Conservation (phyloP, 2,113 vertebrate genomes). For the Lamprotornis superbus region DNA sequence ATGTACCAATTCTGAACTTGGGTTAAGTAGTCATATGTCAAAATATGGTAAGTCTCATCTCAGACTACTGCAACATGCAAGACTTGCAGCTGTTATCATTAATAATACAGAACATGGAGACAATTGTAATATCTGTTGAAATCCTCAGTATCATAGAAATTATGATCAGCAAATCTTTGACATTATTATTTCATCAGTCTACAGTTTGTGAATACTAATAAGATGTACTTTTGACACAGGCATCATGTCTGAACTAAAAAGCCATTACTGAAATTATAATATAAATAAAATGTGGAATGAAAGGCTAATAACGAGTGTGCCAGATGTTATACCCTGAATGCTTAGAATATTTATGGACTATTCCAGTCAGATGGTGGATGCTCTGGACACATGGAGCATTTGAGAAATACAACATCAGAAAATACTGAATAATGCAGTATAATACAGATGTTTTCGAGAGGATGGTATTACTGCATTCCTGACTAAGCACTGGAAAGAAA, state of each 20-base stretch:
- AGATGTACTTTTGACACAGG: conserved; percentile 19
- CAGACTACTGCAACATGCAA: background rate
- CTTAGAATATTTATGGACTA: conserved; percentile 12
- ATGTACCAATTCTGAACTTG: background rate
- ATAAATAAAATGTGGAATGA: conserved; percentile 6
- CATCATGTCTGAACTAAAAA: background rate
- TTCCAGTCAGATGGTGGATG: background rate
- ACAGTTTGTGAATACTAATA: conserved; percentile 4
- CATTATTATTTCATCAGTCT: conserved; percentile 11
- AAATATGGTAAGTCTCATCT: conserved; percentile 13
- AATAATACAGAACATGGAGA: conserved; percentile 45
- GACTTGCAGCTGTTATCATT: conserved; percentile 36
- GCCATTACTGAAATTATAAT: background rate
- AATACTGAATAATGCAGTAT: conserved; percentile 17
- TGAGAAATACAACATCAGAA: background rate
- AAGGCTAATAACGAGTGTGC: background rate
- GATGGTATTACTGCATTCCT: background rate
- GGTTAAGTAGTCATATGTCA: background rate
- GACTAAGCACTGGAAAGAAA: background rate
- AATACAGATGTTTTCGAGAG: background rate
- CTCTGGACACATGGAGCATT: background rate
- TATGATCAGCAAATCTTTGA: conserved; percentile 38
- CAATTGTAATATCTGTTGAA: conserved; percentile 3
- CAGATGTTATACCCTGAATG: background rate
- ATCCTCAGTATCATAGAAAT: background rate